These are phyloP conservation scores for Scaptomyza caliginosa DNA, from an alignment of 2,888 invertebrate genomes.

Conservation along the genomic window DNA sequence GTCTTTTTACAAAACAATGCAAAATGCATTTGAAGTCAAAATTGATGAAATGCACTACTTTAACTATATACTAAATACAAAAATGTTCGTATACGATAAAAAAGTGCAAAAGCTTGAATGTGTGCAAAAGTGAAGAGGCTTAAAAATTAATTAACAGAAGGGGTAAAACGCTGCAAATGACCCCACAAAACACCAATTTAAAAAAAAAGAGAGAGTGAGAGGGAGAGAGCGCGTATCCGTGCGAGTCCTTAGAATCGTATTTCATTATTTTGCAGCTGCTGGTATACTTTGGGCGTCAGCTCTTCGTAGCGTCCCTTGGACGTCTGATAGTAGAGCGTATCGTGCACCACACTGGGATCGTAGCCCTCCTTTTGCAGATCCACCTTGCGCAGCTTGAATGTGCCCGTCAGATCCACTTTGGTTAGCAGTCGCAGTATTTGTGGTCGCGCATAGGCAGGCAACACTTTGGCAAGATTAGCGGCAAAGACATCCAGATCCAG, in stretches of 20 bases:
- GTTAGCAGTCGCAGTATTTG: conserved; percentile 92
- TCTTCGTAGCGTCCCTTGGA: conserved; percentile 88
- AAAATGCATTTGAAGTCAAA: conserved; percentile 54
- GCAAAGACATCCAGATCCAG: conserved; percentile 88
- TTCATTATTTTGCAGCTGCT: conserved; percentile 89
- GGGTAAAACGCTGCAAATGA: conserved; percentile 20
- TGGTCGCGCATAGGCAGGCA: conserved; percentile 95
- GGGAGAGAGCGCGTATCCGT: neutral
- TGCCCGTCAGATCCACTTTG: conserved; percentile 96
- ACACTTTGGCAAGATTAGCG: conserved; percentile 87
- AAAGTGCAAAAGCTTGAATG: conserved; percentile 33
- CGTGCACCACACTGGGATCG: conserved; percentile 89
- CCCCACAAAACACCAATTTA: conserved; percentile 19
- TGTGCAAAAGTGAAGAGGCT: conserved; percentile 33
- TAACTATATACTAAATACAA: conserved; percentile 38
- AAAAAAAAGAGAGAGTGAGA: neutral
- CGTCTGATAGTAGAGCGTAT: conserved; percentile 92
- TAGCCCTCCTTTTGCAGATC: conserved; percentile 96
- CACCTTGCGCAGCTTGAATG: conserved; percentile 97
- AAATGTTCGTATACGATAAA: conserved; percentile 15
- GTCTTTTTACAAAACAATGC: conserved; percentile 44
- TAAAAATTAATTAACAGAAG: conserved; percentile 76
- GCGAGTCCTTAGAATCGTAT: conserved; percentile 87
- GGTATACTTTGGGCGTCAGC: conserved; percentile 89
- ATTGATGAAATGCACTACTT: conserved; percentile 39